Conservation (phyloP, 2,797 vertebrate genomes). For the Sebastolobus alascanus region DNA sequence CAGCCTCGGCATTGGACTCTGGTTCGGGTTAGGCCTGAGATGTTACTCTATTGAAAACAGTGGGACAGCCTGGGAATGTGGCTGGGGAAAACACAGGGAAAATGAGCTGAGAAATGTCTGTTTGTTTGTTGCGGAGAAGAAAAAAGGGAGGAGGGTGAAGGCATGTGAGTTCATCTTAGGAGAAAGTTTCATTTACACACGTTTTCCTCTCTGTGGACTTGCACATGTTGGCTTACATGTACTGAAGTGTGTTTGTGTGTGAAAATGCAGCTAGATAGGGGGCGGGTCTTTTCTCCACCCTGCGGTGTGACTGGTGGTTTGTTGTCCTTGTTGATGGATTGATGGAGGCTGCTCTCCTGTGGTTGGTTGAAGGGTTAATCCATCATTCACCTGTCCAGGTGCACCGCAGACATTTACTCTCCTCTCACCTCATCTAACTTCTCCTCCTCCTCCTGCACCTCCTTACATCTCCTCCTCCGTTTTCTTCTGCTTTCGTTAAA, state of each 20-base stretch:
- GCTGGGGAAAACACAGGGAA: slow-evolving; percentile 34
- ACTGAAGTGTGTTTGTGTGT: slow-evolving; percentile 4
- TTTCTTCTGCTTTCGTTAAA: background rate
- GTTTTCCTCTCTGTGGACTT: slow-evolving; percentile 21
- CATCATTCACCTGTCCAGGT: slow-evolving; percentile 74
- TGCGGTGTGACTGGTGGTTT: slow-evolving; percentile 76
- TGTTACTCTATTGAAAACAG: slow-evolving; percentile 68
- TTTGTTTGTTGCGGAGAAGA: slow-evolving; percentile 61
- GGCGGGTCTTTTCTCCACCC: slow-evolving; percentile 60
- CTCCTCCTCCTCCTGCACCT: slow-evolving; percentile 10
- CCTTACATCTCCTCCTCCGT: background rate
- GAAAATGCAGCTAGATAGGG: slow-evolving; percentile 16
- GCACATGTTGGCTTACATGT: slow-evolving; percentile 8
- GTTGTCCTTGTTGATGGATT: slow-evolving; percentile 74
- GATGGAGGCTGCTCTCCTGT: slow-evolving; percentile 67
- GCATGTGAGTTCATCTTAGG: slow-evolving; percentile 65
- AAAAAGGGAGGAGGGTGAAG: slow-evolving; percentile 40
- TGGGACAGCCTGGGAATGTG: slow-evolving; percentile 75
- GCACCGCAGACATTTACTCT: slow-evolving; percentile 39
- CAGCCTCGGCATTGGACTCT: slow-evolving; percentile 60
- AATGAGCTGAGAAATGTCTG: slow-evolving; percentile 62
- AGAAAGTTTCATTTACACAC: slow-evolving; percentile 51
- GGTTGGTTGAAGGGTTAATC: slow-evolving; percentile 67
- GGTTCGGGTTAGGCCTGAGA: slow-evolving; percentile 63
- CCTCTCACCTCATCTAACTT: slow-evolving; percentile 21